Percentiles rank a stretch among this genome's conserved stretches.
Conservation (phyloP, 2,113 vertebrate genomes). For the Quiscalus mexicanus region DNA sequence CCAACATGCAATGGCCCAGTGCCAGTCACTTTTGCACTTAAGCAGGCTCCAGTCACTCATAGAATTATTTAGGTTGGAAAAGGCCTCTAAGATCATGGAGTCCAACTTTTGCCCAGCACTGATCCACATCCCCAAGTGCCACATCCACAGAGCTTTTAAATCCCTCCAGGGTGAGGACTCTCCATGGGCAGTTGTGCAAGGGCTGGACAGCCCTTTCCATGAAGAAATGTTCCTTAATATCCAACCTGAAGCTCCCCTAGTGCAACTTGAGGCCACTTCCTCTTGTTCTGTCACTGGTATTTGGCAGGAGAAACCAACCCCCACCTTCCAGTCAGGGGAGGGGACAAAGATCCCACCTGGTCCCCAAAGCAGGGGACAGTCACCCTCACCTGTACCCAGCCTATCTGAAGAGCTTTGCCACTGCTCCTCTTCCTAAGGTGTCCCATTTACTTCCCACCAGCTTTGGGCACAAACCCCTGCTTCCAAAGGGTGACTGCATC, state of each 20-base stretch:
- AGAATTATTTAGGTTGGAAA: background rate
- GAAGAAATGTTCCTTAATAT: background rate
- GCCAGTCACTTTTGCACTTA: background rate
- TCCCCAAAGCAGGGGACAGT: background rate
- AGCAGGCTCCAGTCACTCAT: background rate
- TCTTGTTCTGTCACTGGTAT: background rate
- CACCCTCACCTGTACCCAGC: no score
- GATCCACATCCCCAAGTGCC: background rate
- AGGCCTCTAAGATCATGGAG: background rate
- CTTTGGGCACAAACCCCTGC: background rate
- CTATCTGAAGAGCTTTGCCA: background rate
- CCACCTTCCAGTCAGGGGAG: background rate
- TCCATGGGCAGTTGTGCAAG: background rate
- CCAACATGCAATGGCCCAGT: background rate
- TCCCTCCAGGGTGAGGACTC: background rate
- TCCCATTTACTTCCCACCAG: background rate
- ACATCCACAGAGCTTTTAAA: background rate
- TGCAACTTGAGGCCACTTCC: background rate
- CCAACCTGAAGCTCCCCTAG: background rate
- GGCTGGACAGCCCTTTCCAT: background rate
- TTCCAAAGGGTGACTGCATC: background rate
- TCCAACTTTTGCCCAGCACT: fast-evolving
- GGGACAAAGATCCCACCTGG: background rate
- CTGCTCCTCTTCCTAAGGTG: fast-evolving
- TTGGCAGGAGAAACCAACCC: background rate